These are phyloP conservation scores for Mugil cephalus DNA, from an alignment of 2,113 vertebrate species.

Conservation along the genomic window DNA sequence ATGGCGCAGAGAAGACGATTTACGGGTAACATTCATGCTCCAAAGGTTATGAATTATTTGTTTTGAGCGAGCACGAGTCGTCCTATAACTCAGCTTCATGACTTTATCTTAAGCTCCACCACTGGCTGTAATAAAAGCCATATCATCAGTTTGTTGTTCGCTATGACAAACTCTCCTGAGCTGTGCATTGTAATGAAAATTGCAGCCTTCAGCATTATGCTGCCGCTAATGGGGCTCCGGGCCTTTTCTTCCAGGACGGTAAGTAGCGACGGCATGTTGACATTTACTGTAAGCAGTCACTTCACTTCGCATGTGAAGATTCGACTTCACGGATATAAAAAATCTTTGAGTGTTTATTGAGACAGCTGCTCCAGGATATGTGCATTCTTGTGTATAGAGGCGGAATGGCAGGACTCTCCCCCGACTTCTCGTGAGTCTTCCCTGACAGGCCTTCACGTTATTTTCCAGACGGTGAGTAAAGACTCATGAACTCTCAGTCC, in stretches of 20 bases:
- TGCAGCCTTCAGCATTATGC: constrained; percentile 15
- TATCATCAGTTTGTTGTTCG: constrained; percentile 22
- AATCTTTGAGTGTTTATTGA: neutral
- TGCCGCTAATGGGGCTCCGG: neutral
- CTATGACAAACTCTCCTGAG: constrained; percentile 3
- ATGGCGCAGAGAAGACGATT: constrained; percentile 14
- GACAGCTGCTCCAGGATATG: constrained; percentile 4
- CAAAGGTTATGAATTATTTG: constrained; percentile 2
- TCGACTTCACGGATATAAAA: neutral
- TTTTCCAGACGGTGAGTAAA: neutral
- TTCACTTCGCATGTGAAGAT: neutral
- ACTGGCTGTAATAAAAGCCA: constrained; percentile 13
- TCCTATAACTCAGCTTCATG: constrained; percentile 1
- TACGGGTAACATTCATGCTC: neutral
- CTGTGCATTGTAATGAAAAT: constrained; percentile 18
- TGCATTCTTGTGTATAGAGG: neutral
- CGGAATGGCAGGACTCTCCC: neutral
- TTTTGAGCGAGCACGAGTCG: constrained; percentile 20
- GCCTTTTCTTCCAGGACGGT: neutral
- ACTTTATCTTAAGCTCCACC: neutral
- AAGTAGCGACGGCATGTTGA: constrained; percentile 7
- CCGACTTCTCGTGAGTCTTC: neutral
- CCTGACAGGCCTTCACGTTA: neutral
- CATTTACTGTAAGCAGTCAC: constrained; percentile 20
- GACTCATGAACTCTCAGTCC: constrained; percentile 10